Base-by-base conservation (phyloP, 2,888 invertebrate genomes). In the Cataglyphis rosenhaueri region DNA sequence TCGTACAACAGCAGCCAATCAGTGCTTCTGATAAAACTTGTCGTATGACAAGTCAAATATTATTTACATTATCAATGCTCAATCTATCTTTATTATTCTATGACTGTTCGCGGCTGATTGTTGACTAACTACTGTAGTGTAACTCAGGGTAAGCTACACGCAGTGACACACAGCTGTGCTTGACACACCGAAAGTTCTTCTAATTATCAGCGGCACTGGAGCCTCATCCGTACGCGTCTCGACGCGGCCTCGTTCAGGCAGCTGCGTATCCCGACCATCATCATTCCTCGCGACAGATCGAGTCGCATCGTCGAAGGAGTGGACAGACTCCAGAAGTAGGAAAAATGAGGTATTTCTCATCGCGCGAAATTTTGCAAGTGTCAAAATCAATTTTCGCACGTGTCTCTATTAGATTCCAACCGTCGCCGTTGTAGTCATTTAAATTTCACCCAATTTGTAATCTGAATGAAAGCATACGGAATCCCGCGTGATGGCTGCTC, bases 281-380 rank as follows among this genome's bases (percentile, higher is more conserved):
- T 38, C 55, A 66, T 3, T 55, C 41, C 38, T n/a, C 78, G 25
- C 70, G 68, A 35, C 68, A 59, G 35, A 59, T 44, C 59, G 70
- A 79, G 44, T 21, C 59, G 21, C 57, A 68, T 68, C 78, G 57
- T 59, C 66, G 78, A 8, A 38, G 59, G 48, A 59, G 59, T 32
- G 38, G 65, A 76, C 61, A 62, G 29, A 18, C 61, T 9, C 3
- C 75, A n/a, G 52, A 76, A 38, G 38, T 55, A 8, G 65, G 55
- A 52, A 76, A 55, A 76, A 76, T 76, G 76, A 76, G 65, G 76
- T 64, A 75, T 55, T 52, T 55, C 21, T n/a, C 12, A 38, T 38
- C 35, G 48, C 48, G 48, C 8, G n/a, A n/a, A n/a, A 52, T 8
- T 2, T 52, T 18, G n/a, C 18, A 52, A 52, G 18, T 18, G 18